Evolutionary conservation across 2,113 vertebrate genomes (phyloP).

Genomic region (Onychostoma macrolepis): DNA sequence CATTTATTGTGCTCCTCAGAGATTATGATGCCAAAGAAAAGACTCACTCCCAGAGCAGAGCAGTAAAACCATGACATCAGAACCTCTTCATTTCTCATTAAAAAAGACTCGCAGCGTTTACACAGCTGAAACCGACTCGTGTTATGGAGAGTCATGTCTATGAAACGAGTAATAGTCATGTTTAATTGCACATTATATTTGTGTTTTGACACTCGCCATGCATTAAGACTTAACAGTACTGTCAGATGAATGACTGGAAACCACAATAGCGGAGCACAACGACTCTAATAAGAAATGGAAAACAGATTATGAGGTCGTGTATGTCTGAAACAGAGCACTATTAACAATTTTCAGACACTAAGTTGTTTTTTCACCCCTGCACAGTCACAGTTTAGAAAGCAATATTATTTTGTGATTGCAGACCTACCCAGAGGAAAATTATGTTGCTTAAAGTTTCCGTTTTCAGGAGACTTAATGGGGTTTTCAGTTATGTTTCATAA

Average conservation of each 20-base stretch:
- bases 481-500: neutral
- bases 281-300: constrained; percentile 14
- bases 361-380: neutral
- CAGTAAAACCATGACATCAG: constrained; percentile 49
- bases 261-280: neutral
- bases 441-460: neutral
- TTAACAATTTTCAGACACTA: constrained; percentile 7
- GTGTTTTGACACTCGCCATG: constrained; percentile 7
- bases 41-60: constrained; percentile 42
- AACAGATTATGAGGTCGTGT: constrained; percentile 4
- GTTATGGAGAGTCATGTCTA: constrained; percentile 27
- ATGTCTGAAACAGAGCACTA: neutral
- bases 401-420: constrained; percentile 35
- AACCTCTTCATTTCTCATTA: constrained; percentile 40
- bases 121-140: constrained; percentile 11
- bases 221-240: constrained; percentile 11
- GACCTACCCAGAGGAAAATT: neutral
- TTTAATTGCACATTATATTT: constrained; percentile 40
- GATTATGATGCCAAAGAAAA: constrained; percentile 50
- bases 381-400: neutral
- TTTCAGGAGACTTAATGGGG: neutral
- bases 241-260: constrained; percentile 13
- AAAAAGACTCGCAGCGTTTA: constrained; percentile 6
- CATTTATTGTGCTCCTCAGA: constrained; percentile 48
- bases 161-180: constrained; percentile 29